Base-by-base conservation (phyloP, 2,888 invertebrate species). In the Caenorhabditis sp. region DNA sequence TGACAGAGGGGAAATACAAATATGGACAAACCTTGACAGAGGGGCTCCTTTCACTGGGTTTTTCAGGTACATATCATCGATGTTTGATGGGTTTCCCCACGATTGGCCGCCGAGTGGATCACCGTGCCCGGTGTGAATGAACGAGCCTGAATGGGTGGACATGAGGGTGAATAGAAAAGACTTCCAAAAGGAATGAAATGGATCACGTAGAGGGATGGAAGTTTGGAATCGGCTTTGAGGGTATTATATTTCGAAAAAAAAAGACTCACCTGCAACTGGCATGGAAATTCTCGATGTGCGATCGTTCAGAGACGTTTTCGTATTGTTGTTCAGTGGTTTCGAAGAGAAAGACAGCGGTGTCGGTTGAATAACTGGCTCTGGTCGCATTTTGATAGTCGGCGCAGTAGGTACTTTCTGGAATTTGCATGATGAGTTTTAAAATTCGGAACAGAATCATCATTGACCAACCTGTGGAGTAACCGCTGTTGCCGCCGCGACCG, bases 61-160 rank as follows among this genome's bases (percentile, higher is more conserved):
- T 73, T 86, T 88, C 79, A 92, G 76, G 56, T 92, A 92, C 51
- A 92, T 84, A 26, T 87, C 81, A 68, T 96, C 96, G 83, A 96
- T 96, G 80, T 94, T 94, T 1, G 94, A 94, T 0, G 96, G 96
- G 90, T 95, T 95, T 0, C 96, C 96, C 96, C 96, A 97, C 7
- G 95, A 95, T 88, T 95, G 76, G 0, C 87, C 84, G 28, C 89
- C 90, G 8, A 88, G 56, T 0, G 86, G 84, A 75, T 91, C 91
- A 6, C 91, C 91, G 68, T 92, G 92, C 0, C 94, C 94, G 0
- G 96, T 95, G 90, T 96, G 96, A 73, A 96, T 95, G 87, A 96
- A 95, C 0, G 96, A 96, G 91, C 91, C 90, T 89, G 44, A 44
- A 77, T 12, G 28, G 35, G 49, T 54, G 8, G 47, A 72, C 70